Conservation (phyloP, 2,113 vertebrate species). For the Strigops habroptila region DNA sequence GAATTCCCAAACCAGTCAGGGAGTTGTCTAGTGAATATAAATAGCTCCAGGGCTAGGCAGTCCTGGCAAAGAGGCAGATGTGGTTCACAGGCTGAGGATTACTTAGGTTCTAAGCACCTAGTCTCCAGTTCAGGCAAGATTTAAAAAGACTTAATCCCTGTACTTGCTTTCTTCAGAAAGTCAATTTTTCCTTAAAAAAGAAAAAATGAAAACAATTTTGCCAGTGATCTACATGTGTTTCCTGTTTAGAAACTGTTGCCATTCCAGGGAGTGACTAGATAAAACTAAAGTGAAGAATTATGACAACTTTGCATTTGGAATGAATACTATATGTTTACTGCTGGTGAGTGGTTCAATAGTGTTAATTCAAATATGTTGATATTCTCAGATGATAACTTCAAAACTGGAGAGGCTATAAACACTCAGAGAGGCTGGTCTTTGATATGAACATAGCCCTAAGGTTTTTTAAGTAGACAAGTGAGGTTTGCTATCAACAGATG, state of each 20-base stretch:
- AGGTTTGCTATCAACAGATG: neutral
- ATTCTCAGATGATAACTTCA: neutral
- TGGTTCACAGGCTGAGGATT: neutral
- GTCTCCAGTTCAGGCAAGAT: neutral
- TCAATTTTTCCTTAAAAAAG: neutral
- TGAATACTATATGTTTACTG: neutral
- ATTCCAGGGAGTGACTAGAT: neutral
- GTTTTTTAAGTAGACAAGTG: neutral
- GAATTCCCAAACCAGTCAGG: neutral
- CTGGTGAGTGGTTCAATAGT: neutral
- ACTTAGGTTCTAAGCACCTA: neutral
- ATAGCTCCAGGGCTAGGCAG: neutral
- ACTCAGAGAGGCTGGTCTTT: neutral
- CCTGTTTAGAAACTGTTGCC: neutral
- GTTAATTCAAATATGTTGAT: neutral
- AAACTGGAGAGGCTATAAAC: neutral
- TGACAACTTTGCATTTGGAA: neutral
- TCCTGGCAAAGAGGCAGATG: neutral
- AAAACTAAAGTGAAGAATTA: neutral
- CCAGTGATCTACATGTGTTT: neutral
- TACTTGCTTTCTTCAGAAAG: neutral
- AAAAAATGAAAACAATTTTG: neutral
- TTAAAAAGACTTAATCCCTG: neutral
- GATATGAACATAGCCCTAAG: neutral
- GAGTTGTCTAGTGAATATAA: neutral